A percentile compares a stretch with the other conserved stretches of the same genome.
These are phyloP conservation scores for Botrylloides violaceus DNA, from an alignment of 23 tunicate genomes.

Conservation along the genomic window DNA sequence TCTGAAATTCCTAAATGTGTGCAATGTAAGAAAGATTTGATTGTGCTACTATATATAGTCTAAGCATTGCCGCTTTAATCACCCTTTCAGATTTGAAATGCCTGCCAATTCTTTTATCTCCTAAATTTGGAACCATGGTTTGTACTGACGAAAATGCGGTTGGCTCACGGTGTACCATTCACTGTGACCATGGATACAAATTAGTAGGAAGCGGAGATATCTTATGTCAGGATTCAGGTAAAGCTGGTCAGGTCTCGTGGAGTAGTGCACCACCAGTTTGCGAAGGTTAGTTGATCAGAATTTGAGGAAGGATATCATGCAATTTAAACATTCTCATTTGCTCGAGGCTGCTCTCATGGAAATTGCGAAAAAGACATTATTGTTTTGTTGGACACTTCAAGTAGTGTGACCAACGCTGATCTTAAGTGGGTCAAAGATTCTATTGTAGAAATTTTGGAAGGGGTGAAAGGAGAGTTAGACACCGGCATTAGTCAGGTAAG, in stretches of 20 bases:
- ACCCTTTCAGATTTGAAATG: slow-evolving; percentile 4
- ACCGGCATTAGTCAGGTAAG: slow-evolving; percentile 7
- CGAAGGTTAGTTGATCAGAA: not conserved
- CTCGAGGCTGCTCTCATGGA: slow-evolving; percentile 11
- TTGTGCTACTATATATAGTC: too few species aligned
- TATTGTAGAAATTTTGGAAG: slow-evolving; percentile 7
- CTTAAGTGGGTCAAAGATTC: not conserved
- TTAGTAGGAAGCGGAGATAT: slow-evolving; percentile 7
- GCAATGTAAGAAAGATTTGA: not conserved
- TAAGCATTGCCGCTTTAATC: not conserved
- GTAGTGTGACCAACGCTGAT: slow-evolving; percentile 4
- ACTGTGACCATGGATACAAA: slow-evolving; percentile 10
- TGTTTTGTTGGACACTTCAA: slow-evolving; percentile 9
- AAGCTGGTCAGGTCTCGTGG: slow-evolving; percentile 2
- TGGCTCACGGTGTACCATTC: slow-evolving; percentile 10
- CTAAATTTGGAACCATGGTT: not conserved
- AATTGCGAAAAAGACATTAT: slow-evolving; percentile 6
- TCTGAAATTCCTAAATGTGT: slow-evolving; percentile 1
- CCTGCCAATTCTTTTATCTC: not conserved
- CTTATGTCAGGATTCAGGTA: slow-evolving; percentile 3
- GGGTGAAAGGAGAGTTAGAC: slow-evolving; percentile 20
- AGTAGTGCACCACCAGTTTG: slow-evolving; percentile 5
- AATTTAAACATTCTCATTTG: not conserved
- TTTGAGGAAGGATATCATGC: not conserved
- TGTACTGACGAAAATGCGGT: not conserved